A percentile compares a stretch with the other conserved stretches of the same genome.
Evolutionary conservation across 23 tunicate species (phyloP).

Genomic region (Phallusia fumigata): DNA sequence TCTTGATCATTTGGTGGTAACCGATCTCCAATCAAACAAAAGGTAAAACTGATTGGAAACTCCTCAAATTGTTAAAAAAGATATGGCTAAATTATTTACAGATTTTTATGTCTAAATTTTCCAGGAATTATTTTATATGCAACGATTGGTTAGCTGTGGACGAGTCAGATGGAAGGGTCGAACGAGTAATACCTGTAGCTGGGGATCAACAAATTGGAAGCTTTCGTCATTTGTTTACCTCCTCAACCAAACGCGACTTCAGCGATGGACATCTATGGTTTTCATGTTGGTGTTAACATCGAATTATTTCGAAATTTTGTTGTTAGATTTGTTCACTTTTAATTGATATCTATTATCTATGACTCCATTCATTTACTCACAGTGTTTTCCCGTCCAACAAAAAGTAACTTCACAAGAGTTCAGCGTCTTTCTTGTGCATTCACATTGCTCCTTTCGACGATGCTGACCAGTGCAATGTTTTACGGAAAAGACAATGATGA

Average conservation of each 20-base stretch:
- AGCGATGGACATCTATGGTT: slow-evolving; percentile 94
- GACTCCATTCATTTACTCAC: background rate
- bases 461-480: slow-evolving; percentile 89
- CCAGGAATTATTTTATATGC: slow-evolving; percentile 64
- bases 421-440: slow-evolving; percentile 79
- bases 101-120: too few relatives aligned
- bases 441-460: slow-evolving; percentile 65
- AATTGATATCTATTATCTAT: too few relatives aligned
- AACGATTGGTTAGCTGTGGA: slow-evolving; percentile 93
- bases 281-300: slow-evolving; percentile 36
- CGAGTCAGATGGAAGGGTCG: slow-evolving; percentile 79
- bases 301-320: too few relatives aligned
- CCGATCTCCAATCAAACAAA: slow-evolving; percentile 69
- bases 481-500: slow-evolving; percentile 59
- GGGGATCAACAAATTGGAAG: slow-evolving; percentile 44
- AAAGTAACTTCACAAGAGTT: slow-evolving; percentile 78
- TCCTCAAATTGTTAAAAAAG: too few relatives aligned
- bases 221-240: slow-evolving; percentile 52
- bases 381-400: slow-evolving; percentile 89
- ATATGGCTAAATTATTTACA: too few relatives aligned
- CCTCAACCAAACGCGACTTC: slow-evolving; percentile 68
- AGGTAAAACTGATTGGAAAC: slow-evolving; percentile 19
- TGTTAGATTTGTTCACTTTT: too few relatives aligned
- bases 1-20: slow-evolving; percentile 51
- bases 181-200: slow-evolving; percentile 57